Base-by-base conservation (phyloP, 2,888 invertebrate species). In the Epiblema foenella region DNA sequence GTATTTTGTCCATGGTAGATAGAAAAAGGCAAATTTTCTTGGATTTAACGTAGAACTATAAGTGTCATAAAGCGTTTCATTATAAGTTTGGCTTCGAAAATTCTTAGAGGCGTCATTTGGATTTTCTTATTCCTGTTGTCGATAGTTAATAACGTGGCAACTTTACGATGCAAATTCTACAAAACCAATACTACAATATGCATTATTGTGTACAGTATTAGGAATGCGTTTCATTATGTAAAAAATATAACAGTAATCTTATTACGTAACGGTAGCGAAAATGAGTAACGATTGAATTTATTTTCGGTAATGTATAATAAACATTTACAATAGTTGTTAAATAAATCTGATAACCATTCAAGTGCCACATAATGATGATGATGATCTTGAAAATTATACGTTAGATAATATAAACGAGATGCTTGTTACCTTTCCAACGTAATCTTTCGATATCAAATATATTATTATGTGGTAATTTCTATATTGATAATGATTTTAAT, bases 261-360 rank as follows among this genome's bases (percentile, higher is more conserved):
- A 24, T 67, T 59, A n/a, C 49, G 49, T 59, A 24, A 49, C 58
- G 37, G 46, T 67, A 67, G 17, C 8, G 11, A 59, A 67, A 52
- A 68, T 42, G 20, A 39, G 20, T 51, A n/a, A 49, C 33, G 39
- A 42, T 37, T 51, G n/a, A n/a, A 58, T 67, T 0, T 67, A 37
- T 67, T 62, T 49, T 24, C 18, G 39, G 17, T 57, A 49, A 57
- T 51, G 17, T 54, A 54, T 60, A 37, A 17, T 24, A 57, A 59
- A 42, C 37, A 42, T 12, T 37, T 11, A 67, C 20, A 58, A 51
- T 18, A 37, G 54, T 12, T 54, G 15, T 15, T 29, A 15, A 24
- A 15, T 18, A 33, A 18, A 51, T 51, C 18, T 29, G 33, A 51
- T 51, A 24, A n/a, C 20, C 46, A 17, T 29, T 51, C 10, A 29